phyloP scores from a whole-genome alignment of 1,140 invertebrate genomes.

The Caenorhabditis brenneri region DNA sequence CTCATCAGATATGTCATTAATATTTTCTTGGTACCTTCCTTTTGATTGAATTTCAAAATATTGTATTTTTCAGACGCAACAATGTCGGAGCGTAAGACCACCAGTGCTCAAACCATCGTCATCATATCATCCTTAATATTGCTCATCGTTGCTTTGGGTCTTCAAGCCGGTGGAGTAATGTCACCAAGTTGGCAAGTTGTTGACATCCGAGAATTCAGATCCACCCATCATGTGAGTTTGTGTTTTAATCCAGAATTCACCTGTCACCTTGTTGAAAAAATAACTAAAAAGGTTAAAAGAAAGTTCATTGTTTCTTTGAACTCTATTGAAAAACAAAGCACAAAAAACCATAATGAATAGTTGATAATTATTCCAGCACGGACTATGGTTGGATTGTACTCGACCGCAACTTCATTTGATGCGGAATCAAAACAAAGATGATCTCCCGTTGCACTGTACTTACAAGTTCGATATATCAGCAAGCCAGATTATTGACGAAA shows the following conservation, averaged over 20 bases:
- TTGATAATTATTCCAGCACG: conserved; percentile 61
- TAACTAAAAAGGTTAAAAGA: too few species aligned
- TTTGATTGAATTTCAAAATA: background rate
- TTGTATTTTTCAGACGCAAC: background rate
- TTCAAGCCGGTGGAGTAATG: conserved; percentile 62
- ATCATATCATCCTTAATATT: conserved; percentile 61
- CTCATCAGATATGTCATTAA: too few species aligned
- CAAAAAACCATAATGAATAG: background rate
- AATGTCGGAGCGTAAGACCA: conserved; percentile 1
- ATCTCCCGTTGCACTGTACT: conserved; percentile 67
- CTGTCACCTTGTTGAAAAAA: background rate
- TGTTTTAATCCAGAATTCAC: background rate
- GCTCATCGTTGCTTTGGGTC: conserved; percentile 61
- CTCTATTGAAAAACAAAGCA: background rate
- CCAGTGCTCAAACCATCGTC: conserved; percentile 51
- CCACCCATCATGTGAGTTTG: conserved; percentile 66
- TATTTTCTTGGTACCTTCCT: too few species aligned
- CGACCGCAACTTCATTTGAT: conserved; percentile 58
- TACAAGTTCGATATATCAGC: conserved; percentile 69
- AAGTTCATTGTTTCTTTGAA: background rate
- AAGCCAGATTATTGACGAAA: conserved; percentile 62
- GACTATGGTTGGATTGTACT: conserved; percentile 68
- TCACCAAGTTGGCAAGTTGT: conserved; percentile 70
- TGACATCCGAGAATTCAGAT: conserved; percentile 67
- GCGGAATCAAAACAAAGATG: conserved; percentile 52